Evolutionary conservation across 2,888 invertebrate genomes (phyloP).

Genomic region (Drosophila buzzatii): DNA sequence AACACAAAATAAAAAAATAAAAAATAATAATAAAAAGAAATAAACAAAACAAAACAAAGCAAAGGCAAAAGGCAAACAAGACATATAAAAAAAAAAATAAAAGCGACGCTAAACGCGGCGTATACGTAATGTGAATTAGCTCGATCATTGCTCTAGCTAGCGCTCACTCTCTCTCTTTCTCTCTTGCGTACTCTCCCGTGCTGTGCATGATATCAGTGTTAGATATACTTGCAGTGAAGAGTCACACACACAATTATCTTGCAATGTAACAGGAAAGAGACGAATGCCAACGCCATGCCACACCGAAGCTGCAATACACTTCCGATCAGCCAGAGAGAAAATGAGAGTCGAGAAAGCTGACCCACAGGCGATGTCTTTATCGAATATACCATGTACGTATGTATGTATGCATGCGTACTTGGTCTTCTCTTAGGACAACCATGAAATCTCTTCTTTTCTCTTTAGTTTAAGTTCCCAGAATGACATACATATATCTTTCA

Average conservation of each 20-base stretch:
- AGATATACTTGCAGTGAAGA: slow-evolving; percentile 21
- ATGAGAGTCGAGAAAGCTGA: too few species aligned
- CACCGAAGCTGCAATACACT: background rate
- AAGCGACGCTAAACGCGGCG: slow-evolving; percentile 45
- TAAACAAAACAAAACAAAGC: background rate
- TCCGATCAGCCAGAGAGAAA: too few species aligned
- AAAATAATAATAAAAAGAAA: background rate
- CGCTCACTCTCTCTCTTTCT: background rate
- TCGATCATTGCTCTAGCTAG: slow-evolving; percentile 8
- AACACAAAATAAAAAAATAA: background rate
- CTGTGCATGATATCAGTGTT: slow-evolving; percentile 15
- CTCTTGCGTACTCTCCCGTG: background rate
- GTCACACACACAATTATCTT: slow-evolving; percentile 8
- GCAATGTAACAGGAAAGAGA: slow-evolving; percentile 5
- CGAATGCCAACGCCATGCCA: too few species aligned
- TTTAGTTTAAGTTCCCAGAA: too few species aligned
- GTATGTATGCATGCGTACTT: too few species aligned
- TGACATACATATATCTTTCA: too few species aligned
- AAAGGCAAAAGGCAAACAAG: slow-evolving; percentile 35
- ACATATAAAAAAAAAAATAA: slow-evolving; percentile 37
- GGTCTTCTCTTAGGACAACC: too few species aligned
- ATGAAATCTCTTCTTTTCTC: too few species aligned
- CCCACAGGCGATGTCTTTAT: too few species aligned
- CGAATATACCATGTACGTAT: too few species aligned
- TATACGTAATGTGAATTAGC: slow-evolving; percentile 57